Evolutionary conservation across 2,113 vertebrate genomes (phyloP).

Genomic region (Rhynchomys soricoides): DNA sequence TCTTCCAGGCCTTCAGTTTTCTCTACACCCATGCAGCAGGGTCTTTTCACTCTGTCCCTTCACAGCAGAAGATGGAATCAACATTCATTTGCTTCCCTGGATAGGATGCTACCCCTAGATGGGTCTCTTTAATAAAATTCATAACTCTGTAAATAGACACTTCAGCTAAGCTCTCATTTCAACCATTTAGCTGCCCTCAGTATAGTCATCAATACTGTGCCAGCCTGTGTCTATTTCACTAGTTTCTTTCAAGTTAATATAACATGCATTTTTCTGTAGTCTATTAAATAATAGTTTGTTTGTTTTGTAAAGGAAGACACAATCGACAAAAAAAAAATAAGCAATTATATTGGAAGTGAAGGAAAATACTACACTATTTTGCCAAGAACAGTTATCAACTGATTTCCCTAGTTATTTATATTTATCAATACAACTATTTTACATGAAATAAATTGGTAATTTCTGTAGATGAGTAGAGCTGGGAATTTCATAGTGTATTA

Average conservation of each 20-base stretch:
- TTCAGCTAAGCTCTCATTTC: not conserved
- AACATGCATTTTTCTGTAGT: constrained; percentile 63
- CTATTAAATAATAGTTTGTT: constrained; percentile 71
- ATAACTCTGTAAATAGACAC: not conserved
- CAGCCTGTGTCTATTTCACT: not conserved
- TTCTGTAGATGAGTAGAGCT: no score
- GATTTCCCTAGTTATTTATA: not conserved
- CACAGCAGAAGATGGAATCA: not conserved
- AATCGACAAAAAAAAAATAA: constrained; percentile 71
- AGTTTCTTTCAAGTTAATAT: constrained; percentile 8
- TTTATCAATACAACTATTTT: not conserved
- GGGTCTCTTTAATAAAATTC: not conserved
- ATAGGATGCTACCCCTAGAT: not conserved
- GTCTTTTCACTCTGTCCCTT: not conserved
- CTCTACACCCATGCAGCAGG: not conserved
- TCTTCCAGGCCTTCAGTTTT: not conserved
- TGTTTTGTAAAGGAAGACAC: constrained; percentile 44
- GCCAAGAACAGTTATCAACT: not conserved
- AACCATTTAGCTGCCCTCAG: not conserved
- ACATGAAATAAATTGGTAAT: not conserved
- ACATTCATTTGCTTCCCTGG: no score
- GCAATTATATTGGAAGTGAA: constrained; percentile 69
- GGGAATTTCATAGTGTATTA: not conserved
- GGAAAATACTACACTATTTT: constrained; percentile 10
- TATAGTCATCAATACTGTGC: not conserved